phyloP scores from a whole-genome alignment of 2,888 invertebrate genomes.

The Cistogaster globosa region DNA sequence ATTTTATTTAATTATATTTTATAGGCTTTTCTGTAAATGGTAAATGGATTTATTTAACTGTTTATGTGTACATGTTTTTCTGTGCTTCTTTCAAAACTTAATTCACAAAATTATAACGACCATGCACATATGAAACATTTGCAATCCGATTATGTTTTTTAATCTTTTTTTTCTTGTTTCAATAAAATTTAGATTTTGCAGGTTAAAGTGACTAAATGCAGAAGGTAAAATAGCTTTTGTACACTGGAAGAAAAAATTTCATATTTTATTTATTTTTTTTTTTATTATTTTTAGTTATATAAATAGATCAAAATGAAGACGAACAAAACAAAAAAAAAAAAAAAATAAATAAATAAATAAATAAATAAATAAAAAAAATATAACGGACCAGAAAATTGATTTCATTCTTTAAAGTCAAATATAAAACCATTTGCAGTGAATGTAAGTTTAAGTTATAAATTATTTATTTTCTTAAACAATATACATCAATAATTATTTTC shows the following conservation, averaged over 20 bases:
- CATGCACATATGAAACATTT: slow-evolving; percentile 39
- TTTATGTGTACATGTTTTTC: neutral
- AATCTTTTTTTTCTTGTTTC: slow-evolving; percentile 8
- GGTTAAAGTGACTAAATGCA: slow-evolving; percentile 37
- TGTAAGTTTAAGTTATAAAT: too few species aligned
- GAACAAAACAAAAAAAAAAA: too few species aligned
- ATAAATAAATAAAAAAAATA: too few species aligned
- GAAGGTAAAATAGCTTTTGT: slow-evolving; percentile 15
- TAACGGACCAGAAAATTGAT: too few species aligned
- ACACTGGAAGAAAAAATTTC: slow-evolving; percentile 1
- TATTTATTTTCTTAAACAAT: too few species aligned
- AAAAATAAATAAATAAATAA: too few species aligned
- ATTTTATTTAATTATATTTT: slow-evolving; percentile 57
- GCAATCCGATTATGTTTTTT: slow-evolving; percentile 66
- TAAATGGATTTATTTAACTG: neutral
- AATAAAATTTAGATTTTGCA: slow-evolving; percentile 19
- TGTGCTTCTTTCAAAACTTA: neutral
- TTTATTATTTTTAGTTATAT: neutral
- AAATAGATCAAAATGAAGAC: too few species aligned
- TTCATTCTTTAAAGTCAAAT: too few species aligned
- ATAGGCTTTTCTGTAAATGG: neutral
- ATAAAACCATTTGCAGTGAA: too few species aligned
- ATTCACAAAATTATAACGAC: neutral
- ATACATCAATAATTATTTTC: too few species aligned
- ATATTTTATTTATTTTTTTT: neutral